Evolutionary conservation across 2,888 invertebrate species (phyloP).

Genomic region (Temnothorax rugatulus): DNA sequence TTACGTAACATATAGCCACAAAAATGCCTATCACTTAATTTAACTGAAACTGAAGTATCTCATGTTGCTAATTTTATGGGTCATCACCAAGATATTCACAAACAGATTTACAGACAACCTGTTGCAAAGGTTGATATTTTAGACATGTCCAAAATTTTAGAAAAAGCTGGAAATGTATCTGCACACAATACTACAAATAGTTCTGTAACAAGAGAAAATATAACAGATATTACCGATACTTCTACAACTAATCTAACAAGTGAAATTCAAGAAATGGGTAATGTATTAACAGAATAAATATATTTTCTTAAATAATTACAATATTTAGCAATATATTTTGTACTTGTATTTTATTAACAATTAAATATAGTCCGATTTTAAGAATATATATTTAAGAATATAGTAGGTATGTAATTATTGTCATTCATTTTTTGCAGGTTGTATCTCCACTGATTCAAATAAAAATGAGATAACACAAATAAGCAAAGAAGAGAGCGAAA

Average conservation of each 20-base stretch:
- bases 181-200: neutral
- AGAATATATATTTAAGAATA: too few relatives aligned
- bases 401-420: too few relatives aligned
- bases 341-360: too few relatives aligned
- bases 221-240: neutral
- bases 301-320: too few relatives aligned
- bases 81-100: conserved; percentile 14
- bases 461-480: too few relatives aligned
- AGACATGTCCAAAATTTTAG: conserved; percentile 15
- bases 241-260: neutral
- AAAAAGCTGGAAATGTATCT: neutral
- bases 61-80: conserved; percentile 28
- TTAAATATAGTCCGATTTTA: too few relatives aligned
- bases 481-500: too few relatives aligned
- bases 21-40: conserved; percentile 4
- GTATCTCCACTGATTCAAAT: too few relatives aligned
- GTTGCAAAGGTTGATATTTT: conserved; percentile 6
- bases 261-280: neutral
- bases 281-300: too few relatives aligned
- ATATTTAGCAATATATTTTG: too few relatives aligned
- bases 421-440: too few relatives aligned
- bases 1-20: conserved; percentile 24
- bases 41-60: neutral
- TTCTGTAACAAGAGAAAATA: neutral
- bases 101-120: conserved; percentile 18